Evolutionary conservation across 2,797 vertebrate species (phyloP), one percentile per base, ranked within the genome.

Genomic region (Echeneis naucrates): DNA sequence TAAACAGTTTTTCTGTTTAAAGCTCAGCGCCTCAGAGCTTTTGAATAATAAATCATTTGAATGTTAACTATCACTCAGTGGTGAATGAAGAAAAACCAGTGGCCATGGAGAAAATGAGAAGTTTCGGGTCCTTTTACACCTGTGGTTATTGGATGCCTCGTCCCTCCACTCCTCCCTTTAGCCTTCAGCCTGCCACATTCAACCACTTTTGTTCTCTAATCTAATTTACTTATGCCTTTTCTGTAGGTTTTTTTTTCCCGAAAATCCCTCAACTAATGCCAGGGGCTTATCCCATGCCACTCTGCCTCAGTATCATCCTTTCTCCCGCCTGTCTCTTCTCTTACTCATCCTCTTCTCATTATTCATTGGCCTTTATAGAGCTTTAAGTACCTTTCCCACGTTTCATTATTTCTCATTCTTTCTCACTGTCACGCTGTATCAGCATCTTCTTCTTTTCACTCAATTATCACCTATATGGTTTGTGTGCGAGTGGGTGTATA

Each of bases 131-230:
- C 32, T 66, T 72, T 66, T 62, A 62, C 82, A 82, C 70, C 74
- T 81, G 78, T 16, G 5, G 37, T 63, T 54, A 66, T 75, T 82
- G 71, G 82, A 51, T 32, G 51, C 24, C 26, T 74, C 68, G 37
- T 79, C 58, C 62, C 26, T 71, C 30, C 42, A 24, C 71, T 77
- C 74, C 48, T 66, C 58, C 60, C 52, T 76, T 45, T 7, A 24
- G 50, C 50, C 52, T 68, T 45, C 48, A 67, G 70, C 68, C 81
- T 26, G 57, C 53, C 54, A 55, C 81, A 71, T 77, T 76, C 79
- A 68, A 53, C 14, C 62, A 79, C 78, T 84, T 85, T 81, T 83
- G 62, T 81, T 81, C 67, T 60, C 55, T 87, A 86, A 85, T 81
- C 69, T 90, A 45, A 84, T 86, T 87, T 81, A 77, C 54, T 77